A percentile compares a stretch with the other conserved stretches of the same genome.
These are phyloP conservation scores for Helicorthomorpha holstii DNA, from an alignment of 1,140 invertebrate genomes.

Conservation along the genomic window DNA sequence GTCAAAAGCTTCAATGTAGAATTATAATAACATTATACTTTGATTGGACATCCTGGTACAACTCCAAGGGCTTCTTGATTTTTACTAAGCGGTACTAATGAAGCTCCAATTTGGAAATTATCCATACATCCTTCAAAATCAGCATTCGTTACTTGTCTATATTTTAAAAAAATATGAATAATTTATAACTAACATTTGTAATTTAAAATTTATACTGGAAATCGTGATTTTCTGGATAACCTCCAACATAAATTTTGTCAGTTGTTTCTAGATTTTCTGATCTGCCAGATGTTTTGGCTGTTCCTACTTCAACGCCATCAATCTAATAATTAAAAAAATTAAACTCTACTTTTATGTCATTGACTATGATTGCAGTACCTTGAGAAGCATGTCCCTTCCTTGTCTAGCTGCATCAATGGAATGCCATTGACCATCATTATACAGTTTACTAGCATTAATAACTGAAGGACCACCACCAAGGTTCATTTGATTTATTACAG, in stretches of 20 bases:
- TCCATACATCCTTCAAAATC: conserved; percentile 91
- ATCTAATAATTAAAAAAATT: conserved; percentile 13
- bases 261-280: conserved; percentile 25
- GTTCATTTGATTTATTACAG: conserved; percentile 50
- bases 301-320: conserved; percentile 17
- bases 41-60: conserved; percentile 61
- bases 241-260: conserved; percentile 73
- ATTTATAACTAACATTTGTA: too few relatives aligned
- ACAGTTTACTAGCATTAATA: conserved; percentile 31
- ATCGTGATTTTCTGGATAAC: conserved; percentile 49
- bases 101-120: conserved; percentile 52
- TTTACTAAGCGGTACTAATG: conserved; percentile 56
- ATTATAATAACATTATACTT: conserved; percentile 31
- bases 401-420: conserved; percentile 48
- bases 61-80: conserved; percentile 62
- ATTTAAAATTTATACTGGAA: conserved; percentile 43
- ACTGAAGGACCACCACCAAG: conserved; percentile 40
- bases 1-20: background rate
- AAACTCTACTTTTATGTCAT: background rate
- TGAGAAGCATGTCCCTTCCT: conserved; percentile 43
- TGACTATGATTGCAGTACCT: conserved; percentile 28
- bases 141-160: conserved; percentile 26
- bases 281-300: conserved; percentile 19
- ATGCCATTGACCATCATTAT: conserved; percentile 74
- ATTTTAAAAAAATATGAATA: too few relatives aligned